phyloP scores from a whole-genome alignment of 2,113 vertebrate species.

The Ornithorhynchus anatinus region DNA sequence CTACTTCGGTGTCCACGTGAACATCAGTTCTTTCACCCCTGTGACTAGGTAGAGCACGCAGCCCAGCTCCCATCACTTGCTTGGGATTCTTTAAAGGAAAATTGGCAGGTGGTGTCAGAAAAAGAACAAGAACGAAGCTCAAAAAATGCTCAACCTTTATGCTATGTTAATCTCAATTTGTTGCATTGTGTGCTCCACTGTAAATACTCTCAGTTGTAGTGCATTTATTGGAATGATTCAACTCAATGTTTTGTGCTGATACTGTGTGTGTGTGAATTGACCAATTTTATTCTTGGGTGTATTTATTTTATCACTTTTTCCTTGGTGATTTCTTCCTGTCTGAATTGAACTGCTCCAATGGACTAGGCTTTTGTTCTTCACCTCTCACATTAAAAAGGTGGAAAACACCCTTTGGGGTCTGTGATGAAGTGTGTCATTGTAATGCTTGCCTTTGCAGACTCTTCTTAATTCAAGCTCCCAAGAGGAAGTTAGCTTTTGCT shows the following conservation, averaged over 20 bases:
- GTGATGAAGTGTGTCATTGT: background rate
- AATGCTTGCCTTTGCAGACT: too few species aligned
- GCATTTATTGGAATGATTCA: conserved; percentile 15
- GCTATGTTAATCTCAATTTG: background rate
- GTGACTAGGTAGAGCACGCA: background rate
- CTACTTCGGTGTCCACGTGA: conserved; percentile 12
- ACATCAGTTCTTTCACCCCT: background rate
- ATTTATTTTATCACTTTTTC: conserved; percentile 11
- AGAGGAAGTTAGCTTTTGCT: too few species aligned
- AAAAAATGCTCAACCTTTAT: background rate
- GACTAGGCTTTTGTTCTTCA: conserved; percentile 45
- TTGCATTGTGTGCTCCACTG: conserved; percentile 32
- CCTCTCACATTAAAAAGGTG: conserved; percentile 43
- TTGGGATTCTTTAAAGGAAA: background rate
- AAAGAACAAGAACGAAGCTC: background rate
- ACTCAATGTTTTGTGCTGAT: conserved; percentile 32
- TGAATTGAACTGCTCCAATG: conserved; percentile 36
- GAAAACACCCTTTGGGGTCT: conserved; percentile 6
- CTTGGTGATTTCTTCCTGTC: conserved; percentile 7
- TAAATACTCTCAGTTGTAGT: conserved; percentile 17
- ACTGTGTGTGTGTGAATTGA: conserved; percentile 34
- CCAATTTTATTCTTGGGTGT: conserved; percentile 10
- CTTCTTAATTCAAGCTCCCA: too few species aligned
- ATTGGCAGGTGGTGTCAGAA: background rate
- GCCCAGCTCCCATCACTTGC: background rate